These are phyloP conservation scores for Acromyrmex charruanus DNA, from an alignment of 1,140 invertebrate genomes.

Conservation along the genomic window DNA sequence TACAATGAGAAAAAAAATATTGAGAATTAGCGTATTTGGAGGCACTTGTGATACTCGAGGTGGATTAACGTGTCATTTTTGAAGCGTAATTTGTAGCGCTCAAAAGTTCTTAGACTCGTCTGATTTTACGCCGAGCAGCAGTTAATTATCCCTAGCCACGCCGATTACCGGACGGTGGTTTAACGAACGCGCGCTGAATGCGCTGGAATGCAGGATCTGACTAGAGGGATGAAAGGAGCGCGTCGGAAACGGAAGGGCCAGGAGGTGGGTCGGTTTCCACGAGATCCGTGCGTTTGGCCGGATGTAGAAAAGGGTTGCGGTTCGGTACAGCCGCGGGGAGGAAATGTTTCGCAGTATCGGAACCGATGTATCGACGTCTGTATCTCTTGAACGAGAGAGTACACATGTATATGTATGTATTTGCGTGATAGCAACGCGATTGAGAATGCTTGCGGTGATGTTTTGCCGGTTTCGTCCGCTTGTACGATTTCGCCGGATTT, in stretches of 20 bases:
- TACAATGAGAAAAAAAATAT: background rate
- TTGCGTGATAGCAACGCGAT: conserved; percentile 41
- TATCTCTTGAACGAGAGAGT: background rate
- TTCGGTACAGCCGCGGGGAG: conserved; percentile 57
- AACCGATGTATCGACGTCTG: conserved; percentile 60
- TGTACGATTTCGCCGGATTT: conserved; percentile 58
- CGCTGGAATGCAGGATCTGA: conserved; percentile 1
- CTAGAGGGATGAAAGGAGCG: conserved; percentile 38
- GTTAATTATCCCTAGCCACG: conserved; percentile 23
- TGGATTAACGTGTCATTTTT: conserved; percentile 10
- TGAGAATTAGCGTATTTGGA: background rate
- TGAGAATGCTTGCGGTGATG: conserved; percentile 30
- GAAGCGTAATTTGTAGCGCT: background rate
- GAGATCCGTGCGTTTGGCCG: conserved; percentile 51
- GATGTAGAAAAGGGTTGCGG: conserved; percentile 68
- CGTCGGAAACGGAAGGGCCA: conserved; percentile 13
- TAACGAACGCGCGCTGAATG: conserved; percentile 32
- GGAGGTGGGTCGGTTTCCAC: conserved; percentile 35
- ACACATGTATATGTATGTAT: background rate
- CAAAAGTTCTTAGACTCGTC: background rate
- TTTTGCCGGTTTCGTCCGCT: background rate
- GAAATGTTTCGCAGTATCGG: conserved; percentile 79
- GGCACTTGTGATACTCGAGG: background rate
- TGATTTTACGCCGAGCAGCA: background rate
- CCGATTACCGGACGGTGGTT: conserved; percentile 34